These are phyloP conservation scores for Xyrichtys novacula DNA, from an alignment of 2,797 vertebrate species.

Conservation along the genomic window DNA sequence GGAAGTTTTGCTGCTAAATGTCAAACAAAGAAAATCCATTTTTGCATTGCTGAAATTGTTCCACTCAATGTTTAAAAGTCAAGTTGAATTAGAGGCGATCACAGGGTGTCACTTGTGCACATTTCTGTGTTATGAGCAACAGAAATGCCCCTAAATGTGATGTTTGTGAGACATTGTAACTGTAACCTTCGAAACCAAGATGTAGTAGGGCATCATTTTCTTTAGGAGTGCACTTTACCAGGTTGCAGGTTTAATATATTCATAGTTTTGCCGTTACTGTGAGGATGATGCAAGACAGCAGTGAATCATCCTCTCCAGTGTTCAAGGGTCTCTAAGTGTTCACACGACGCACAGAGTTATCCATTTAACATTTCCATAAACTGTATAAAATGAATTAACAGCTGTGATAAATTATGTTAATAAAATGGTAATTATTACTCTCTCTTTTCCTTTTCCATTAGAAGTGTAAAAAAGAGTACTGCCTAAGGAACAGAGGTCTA, in stretches of 20 bases:
- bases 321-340: not conserved
- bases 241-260: not conserved
- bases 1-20: no score
- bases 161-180: no score
- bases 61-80: no score
- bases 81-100: no score
- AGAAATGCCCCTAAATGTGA: no score
- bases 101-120: no score
- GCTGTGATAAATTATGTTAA: not conserved
- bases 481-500: not conserved
- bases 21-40: no score
- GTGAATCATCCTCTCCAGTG: not conserved
- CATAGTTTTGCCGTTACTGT: not conserved
- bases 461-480: no score
- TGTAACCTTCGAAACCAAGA: no score
- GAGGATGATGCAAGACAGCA: not conserved
- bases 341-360: not conserved
- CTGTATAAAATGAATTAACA: not conserved
- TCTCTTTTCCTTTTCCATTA: not conserved
- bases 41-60: no score
- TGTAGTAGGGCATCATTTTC: not conserved
- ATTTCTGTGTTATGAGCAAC: no score
- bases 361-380: not conserved
- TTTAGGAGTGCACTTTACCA: not conserved
- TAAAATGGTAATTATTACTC: slow-evolving; percentile 1